A percentile compares a stretch with the other conserved stretches of the same genome.
Evolutionary conservation across 2,797 vertebrate species (phyloP).

Genomic region (Dallia pectoralis): DNA sequence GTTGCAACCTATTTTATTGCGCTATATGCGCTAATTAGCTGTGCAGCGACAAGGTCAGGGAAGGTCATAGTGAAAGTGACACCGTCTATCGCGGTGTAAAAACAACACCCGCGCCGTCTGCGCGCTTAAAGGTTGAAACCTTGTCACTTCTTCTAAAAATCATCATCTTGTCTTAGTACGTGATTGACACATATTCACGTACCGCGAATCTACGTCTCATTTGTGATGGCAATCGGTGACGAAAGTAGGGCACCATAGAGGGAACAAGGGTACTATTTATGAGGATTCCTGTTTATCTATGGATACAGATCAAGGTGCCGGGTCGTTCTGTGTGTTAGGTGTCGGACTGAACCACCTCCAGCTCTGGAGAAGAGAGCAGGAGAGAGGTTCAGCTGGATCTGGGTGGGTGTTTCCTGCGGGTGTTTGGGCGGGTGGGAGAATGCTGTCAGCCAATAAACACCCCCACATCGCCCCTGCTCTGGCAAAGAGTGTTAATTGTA

Average conservation of each 20-base stretch:
- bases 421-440: conserved; percentile 29
- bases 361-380: conserved; percentile 61
- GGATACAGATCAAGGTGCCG: background rate
- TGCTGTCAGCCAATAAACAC: conserved; percentile 69
- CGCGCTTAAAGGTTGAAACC: conserved; percentile 1
- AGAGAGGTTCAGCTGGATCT: conserved; percentile 61
- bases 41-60: background rate
- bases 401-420: conserved; percentile 14
- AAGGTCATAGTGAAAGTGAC: background rate
- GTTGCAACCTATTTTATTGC: background rate
- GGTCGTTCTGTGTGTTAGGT: conserved; percentile 50
- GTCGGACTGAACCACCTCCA: conserved; percentile 65
- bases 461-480: conserved; percentile 50
- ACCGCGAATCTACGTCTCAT: background rate
- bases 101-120: conserved; percentile 23
- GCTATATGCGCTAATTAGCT: background rate
- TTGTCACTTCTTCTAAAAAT: background rate
- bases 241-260: background rate
- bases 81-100: conserved; percentile 25
- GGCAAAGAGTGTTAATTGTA: conserved; percentile 67
- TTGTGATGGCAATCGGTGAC: background rate
- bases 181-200: conserved; percentile 31
- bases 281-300: background rate
- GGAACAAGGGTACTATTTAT: background rate
- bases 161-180: conserved; percentile 2